These are phyloP conservation scores for Stigmatopora nigra DNA, from an alignment of 2,113 vertebrate species.

Conservation along the genomic window DNA sequence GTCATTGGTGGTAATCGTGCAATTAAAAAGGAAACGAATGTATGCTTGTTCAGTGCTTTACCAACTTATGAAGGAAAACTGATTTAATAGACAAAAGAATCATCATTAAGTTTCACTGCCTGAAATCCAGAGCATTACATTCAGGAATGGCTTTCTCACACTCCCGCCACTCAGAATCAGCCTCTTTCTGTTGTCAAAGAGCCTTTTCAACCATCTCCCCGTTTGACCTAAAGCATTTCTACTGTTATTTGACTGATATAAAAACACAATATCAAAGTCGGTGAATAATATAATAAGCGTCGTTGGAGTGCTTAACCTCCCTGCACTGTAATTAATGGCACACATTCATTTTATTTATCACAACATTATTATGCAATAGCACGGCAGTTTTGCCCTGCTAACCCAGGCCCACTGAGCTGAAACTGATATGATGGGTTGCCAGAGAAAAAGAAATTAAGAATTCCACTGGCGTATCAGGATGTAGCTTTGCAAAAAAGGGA, in stretches of 20 bases:
- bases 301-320: conserved; percentile 17
- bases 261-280: not conserved
- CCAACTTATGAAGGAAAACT: too few species aligned
- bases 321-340: conserved; percentile 24
- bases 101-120: too few species aligned
- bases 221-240: not conserved
- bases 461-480: conserved; percentile 28
- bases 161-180: not conserved
- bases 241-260: conserved; percentile 5
- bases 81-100: too few species aligned
- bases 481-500: conserved; percentile 22
- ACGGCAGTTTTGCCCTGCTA: conserved; percentile 16
- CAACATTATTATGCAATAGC: conserved; percentile 22
- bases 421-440: conserved; percentile 36
- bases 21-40: too few species aligned
- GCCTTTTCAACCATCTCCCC: not conserved
- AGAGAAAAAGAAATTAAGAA: conserved; percentile 21
- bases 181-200: not conserved
- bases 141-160: too few species aligned
- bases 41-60: too few species aligned
- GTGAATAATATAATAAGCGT: conserved; percentile 14
- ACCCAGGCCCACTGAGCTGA: conserved; percentile 5
- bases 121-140: too few species aligned
- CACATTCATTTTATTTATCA: conserved; percentile 22
- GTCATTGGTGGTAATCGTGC: too few species aligned